Base-by-base conservation (phyloP, 1,140 invertebrate genomes). In the Halesus radiatus region DNA sequence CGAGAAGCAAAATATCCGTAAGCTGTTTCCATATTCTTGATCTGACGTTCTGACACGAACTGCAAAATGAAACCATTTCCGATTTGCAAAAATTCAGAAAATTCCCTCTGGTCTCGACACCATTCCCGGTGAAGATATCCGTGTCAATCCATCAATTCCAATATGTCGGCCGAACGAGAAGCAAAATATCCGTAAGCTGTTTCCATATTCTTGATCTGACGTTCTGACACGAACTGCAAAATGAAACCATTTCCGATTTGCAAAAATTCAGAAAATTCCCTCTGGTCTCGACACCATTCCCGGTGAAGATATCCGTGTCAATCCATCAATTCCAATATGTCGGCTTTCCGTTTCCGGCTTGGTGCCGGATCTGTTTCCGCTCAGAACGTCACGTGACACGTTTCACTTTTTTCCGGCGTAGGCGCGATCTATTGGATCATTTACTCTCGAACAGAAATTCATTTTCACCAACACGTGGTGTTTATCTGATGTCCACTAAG, bases 91-190 rank as follows among this genome's bases (percentile, higher is more conserved):
- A 45, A 60, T 20, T 60, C 20, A 60, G 56, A 23, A 60, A 60
- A 18, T 60, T 18, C 56, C 56, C 56, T 20, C 56, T 60, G 56
- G 54, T n/a, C 54, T 22, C 54, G 54, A 13, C 56, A 23, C 56
- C 20, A 20, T 20, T 16, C 56, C 20, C 23, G 56, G 32, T 66
- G 29, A 66, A 26, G 62, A 66, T 66, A 22, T 66, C n/a, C 26
- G 10, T 32, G 62, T 32, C 62, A 66, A 66, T 66, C 29, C 15
- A 32, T 66, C 62, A 66, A 66, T 66, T 66, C 62, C 23, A 29
- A 66, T 66, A 66, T 26, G 62, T 66, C 62, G 62, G 29, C 56
- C n/a, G n/a, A n/a, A n/a, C n/a, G n/a, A n/a, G n/a, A n/a, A n/a
- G n/a, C n/a, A 29, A 29, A 29, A 29, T 29, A 29, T 29, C 26